A percentile compares a stretch with the other conserved stretches of the same genome.
Evolutionary conservation across 2,797 vertebrate species (phyloP).

Genomic region (Sebastes diaconus): DNA sequence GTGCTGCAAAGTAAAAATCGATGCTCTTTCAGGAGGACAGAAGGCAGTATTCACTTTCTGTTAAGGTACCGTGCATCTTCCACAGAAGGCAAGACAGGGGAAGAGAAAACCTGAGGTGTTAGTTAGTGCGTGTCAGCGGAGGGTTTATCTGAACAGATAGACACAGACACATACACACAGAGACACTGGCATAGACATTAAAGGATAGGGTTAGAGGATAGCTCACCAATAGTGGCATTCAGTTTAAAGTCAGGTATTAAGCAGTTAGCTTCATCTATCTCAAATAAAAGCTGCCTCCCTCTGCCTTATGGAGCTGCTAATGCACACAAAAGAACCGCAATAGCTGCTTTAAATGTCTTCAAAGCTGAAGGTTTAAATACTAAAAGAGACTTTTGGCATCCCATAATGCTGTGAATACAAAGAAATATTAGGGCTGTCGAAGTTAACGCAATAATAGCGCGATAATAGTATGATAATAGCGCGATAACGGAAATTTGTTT

Average conservation of each 20-base stretch:
- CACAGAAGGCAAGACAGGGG: constrained; percentile 22
- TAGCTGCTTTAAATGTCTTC: background rate
- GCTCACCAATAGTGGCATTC: background rate
- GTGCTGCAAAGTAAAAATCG: constrained; percentile 72
- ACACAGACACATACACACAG: constrained; percentile 3
- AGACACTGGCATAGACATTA: background rate
- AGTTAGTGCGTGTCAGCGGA: constrained; percentile 31
- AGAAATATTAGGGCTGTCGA: too few species aligned
- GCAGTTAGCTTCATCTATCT: background rate
- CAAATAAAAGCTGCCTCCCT: background rate
- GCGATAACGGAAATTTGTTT: too few species aligned
- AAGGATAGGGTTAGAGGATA: background rate
- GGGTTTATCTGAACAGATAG: constrained; percentile 56
- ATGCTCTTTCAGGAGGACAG: constrained; percentile 72
- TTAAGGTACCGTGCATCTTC: constrained; percentile 52
- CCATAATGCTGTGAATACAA: background rate
- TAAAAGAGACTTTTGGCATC: background rate
- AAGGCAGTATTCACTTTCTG: constrained; percentile 70
- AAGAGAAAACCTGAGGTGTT: constrained; percentile 49
- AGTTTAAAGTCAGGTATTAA: background rate
- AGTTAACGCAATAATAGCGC: too few species aligned
- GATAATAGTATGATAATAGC: too few species aligned
- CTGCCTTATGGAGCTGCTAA: background rate
- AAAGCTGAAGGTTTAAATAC: background rate
- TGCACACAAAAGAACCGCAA: background rate